Percentiles rank a stretch among this genome's conserved stretches.
phyloP scores from a whole-genome alignment of 2,113 vertebrate genomes.

The Leiothrix lutea region DNA sequence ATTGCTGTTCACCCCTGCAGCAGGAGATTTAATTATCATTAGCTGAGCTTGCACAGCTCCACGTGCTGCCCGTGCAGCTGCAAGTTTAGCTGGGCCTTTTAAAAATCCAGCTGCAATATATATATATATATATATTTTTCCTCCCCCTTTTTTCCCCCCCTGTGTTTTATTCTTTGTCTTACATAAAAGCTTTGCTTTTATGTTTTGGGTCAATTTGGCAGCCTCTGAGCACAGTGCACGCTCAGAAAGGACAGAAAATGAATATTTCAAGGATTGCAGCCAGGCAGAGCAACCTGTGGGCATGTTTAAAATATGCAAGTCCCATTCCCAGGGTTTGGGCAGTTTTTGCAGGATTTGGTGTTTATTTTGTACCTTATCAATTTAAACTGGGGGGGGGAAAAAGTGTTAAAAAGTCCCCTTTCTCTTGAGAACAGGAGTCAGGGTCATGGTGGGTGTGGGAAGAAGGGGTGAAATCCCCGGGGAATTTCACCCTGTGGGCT shows the following conservation, averaged over 20 bases:
- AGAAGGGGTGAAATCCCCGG: not conserved
- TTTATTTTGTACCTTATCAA: not conserved
- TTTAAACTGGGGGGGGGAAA: not conserved
- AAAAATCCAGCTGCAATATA: not conserved
- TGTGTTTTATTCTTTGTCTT: not conserved
- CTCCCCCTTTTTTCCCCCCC: accelerated
- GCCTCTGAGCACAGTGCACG: accelerated
- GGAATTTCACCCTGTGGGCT: not conserved
- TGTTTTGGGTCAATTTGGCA: not conserved
- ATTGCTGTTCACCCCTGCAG: constrained; percentile 30
- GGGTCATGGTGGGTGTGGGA: not conserved
- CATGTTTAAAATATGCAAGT: not conserved
- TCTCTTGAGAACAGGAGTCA: not conserved
- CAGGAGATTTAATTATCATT: constrained; percentile 48
- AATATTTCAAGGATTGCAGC: not conserved
- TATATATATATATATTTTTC: too few species aligned
- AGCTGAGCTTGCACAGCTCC: constrained; percentile 34
- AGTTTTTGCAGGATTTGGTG: not conserved
- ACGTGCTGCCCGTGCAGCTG: constrained; percentile 28
- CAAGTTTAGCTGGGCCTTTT: not conserved
- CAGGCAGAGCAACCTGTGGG: not conserved
- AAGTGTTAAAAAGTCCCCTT: not conserved
- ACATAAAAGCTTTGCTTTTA: not conserved
- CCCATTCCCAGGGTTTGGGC: not conserved
- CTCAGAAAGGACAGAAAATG: not conserved